Conservation (phyloP, 1,140 invertebrate genomes). For the Ericerus pela region DNA sequence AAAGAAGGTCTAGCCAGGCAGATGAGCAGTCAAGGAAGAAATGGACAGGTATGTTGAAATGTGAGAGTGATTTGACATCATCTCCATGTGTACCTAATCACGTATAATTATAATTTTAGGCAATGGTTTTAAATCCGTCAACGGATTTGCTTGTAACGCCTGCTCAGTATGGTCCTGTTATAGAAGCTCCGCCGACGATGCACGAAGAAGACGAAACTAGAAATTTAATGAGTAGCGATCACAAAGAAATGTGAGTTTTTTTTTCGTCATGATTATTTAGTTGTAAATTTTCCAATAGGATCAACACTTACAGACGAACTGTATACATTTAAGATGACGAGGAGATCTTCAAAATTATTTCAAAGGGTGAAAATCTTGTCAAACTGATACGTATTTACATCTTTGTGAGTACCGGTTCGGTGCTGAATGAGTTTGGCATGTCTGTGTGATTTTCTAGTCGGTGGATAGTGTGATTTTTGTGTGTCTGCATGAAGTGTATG, state of each 20-base stretch:
- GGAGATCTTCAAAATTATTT: too few species aligned
- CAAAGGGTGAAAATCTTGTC: too few species aligned
- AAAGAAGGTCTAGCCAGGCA: slow-evolving; percentile 17
- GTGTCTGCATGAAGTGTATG: too few species aligned
- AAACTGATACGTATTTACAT: too few species aligned
- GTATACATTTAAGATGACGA: too few species aligned
- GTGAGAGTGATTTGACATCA: not conserved
- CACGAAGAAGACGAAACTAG: slow-evolving; percentile 43
- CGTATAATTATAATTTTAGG: slow-evolving; percentile 20
- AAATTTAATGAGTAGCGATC: slow-evolving; percentile 46
- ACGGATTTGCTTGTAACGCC: slow-evolving; percentile 47
- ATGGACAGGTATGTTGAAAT: slow-evolving; percentile 27
- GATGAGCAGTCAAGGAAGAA: slow-evolving; percentile 26
- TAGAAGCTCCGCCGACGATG: slow-evolving; percentile 42
- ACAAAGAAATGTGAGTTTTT: slow-evolving; percentile 42
- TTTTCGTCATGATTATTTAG: too few species aligned
- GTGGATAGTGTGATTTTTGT: too few species aligned
- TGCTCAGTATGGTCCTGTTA: slow-evolving; percentile 51
- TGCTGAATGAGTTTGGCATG: too few species aligned
- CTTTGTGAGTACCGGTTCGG: too few species aligned
- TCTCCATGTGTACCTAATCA: not conserved
- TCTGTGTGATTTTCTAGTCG: too few species aligned
- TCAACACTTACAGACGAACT: too few species aligned
- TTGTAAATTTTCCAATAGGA: too few species aligned
- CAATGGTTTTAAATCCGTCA: slow-evolving; percentile 41